These are phyloP conservation scores for Leptodactylus fuscus DNA, from an alignment of 2,113 vertebrate genomes.

Conservation along the genomic window DNA sequence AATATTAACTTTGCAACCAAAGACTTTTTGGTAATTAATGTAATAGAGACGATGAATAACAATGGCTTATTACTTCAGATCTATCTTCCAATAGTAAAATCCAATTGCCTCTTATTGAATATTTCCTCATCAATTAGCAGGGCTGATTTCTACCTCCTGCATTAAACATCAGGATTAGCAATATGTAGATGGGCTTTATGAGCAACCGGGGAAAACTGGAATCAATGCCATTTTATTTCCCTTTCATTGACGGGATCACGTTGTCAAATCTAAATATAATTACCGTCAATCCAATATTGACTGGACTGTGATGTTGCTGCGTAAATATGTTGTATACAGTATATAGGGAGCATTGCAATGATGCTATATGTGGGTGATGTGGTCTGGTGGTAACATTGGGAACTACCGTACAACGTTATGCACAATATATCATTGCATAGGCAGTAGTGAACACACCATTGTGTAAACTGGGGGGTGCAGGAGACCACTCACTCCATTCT, in stretches of 20 bases:
- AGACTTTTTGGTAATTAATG: constrained; percentile 47
- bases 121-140: constrained; percentile 28
- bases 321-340: background rate
- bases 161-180: constrained; percentile 27
- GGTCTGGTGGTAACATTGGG: no score
- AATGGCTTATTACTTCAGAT: constrained; percentile 32
- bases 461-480: no score
- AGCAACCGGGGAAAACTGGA: background rate
- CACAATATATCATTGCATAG: no score
- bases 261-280: background rate
- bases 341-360: no score
- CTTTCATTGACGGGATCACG: background rate
- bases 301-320: background rate
- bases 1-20: constrained; percentile 49
- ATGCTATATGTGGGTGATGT: background rate
- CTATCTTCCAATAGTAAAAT: constrained; percentile 27
- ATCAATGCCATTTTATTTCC: constrained; percentile 37
- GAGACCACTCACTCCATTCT: no score
- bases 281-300: background rate
- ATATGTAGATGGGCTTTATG: constrained; percentile 34
- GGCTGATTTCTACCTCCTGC: background rate
- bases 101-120: constrained; percentile 37
- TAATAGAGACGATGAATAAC: constrained; percentile 41
- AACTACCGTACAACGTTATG: no score
- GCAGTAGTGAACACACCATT: no score